Conservation (phyloP, 2,113 vertebrate genomes). For the Actenoides hombroni region DNA sequence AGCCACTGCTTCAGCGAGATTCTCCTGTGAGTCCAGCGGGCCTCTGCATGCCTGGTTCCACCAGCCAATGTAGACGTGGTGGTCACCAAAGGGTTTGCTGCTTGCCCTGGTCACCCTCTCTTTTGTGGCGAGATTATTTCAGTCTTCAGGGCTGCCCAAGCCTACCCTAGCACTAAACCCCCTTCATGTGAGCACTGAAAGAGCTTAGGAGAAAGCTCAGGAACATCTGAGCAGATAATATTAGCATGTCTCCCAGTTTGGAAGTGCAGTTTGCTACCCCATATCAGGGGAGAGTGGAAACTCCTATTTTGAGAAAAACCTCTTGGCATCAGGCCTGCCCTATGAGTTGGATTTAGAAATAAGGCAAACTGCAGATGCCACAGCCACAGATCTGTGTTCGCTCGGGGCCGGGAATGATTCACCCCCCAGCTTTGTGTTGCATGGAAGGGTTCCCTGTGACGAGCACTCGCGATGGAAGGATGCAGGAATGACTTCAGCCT, state of each 20-base stretch:
- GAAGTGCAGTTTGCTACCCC: not conserved
- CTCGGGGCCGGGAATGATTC: not conserved
- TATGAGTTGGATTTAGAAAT: not conserved
- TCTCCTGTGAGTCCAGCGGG: not conserved
- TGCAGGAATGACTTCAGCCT: not conserved
- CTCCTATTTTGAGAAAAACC: conserved; percentile 7
- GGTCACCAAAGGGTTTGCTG: not conserved
- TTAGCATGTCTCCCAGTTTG: not conserved
- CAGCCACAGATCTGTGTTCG: not conserved
- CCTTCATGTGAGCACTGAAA: not conserved
- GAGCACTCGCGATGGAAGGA: not conserved
- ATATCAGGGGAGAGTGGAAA: not conserved
- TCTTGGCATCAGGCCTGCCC: not conserved
- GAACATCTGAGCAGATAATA: not conserved
- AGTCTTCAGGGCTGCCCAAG: not conserved
- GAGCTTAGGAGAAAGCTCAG: not conserved
- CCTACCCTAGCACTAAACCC: not conserved
- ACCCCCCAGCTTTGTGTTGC: not conserved
- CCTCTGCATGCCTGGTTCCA: not conserved
- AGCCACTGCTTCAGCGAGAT: not conserved
- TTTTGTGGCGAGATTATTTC: not conserved
- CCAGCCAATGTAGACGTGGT: accelerated
- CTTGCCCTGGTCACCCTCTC: not conserved
- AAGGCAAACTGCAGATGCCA: not conserved
- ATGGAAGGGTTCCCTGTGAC: not conserved